Evolutionary conservation across 2,888 invertebrate species (phyloP), one percentile per base, ranked within the genome.

Genomic region (Beris chalybata): DNA sequence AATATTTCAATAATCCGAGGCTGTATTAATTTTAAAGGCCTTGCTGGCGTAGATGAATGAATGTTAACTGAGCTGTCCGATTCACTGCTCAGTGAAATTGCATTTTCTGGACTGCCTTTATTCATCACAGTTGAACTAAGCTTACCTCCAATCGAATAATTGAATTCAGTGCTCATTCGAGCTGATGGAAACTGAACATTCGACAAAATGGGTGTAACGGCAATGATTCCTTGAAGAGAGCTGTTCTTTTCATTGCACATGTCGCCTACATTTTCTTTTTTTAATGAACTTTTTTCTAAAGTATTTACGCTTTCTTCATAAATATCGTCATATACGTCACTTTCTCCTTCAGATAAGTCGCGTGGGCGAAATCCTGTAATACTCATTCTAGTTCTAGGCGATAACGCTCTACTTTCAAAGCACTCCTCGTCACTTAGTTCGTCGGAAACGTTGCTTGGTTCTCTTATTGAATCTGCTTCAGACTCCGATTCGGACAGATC

Each of bases 381-480:
- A 53, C 79, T 79, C 77, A 78, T 77, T 0, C 80, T 74, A 0
- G 80, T 80, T 54, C 75, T 71, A 12, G 80, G 80, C 0, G 79
- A 80, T 0, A 78, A 55, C 0, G 74, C 75, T 0, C 73, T 72
- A 3, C 67, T 64, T 29, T 79, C 79, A 29, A 74, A 29, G 4
- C 9, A 2, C 9, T 47, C 64, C 31, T 54, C 55, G 2, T 38
- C 38, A 38, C 38, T 38, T 38, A 9, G 38, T 1, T 38, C 38
- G 9, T 38, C 9, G 38, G 5, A 7, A 9, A 7, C 38, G 38
- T 38, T 38, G 38, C 7, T 9, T 7, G 7, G 9, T 38, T 38
- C 38, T 38, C 3, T 45, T 45, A 12, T n/a, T 45, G 45, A 45
- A 45, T 15, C 48, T 5, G 6, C 48, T 48, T 15, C 48, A 12